phyloP scores from a whole-genome alignment of 2,113 vertebrate species.

The Lagopus muta region DNA sequence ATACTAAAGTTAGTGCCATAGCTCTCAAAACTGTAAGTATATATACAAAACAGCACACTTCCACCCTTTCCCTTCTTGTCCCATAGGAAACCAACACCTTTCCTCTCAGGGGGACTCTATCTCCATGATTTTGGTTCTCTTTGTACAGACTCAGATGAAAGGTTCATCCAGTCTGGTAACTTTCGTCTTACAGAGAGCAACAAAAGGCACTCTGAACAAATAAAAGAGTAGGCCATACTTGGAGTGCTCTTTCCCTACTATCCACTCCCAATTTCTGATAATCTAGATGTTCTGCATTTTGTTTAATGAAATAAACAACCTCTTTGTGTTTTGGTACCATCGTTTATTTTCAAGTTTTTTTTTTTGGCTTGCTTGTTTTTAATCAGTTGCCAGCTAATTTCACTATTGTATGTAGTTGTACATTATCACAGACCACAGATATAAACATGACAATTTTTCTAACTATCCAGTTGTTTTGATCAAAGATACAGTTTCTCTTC shows the following conservation, averaged over 20 bases:
- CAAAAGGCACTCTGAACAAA: background rate
- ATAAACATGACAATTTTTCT: background rate
- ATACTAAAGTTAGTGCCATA: background rate
- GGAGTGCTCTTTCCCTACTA: background rate
- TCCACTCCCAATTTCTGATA: background rate
- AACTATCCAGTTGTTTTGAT: background rate
- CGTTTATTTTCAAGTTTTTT: background rate
- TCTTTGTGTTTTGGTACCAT: background rate
- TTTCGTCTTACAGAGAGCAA: background rate
- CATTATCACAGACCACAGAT: background rate
- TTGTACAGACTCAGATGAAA: background rate
- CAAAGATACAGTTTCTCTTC: background rate
- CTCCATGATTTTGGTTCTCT: background rate
- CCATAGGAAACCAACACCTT: constrained; percentile 55
- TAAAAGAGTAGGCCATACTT: fast-evolving
- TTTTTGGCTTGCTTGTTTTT: background rate
- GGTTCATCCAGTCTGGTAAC: background rate
- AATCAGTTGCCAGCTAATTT: background rate
- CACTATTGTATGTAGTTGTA: background rate
- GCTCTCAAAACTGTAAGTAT: background rate
- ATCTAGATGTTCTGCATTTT: background rate
- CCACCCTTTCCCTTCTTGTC: constrained; percentile 24
- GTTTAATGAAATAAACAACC: background rate
- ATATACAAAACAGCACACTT: background rate
- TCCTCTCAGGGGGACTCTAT: background rate